Percentiles rank a stretch among this genome's conserved stretches.
Evolutionary conservation across 2,888 invertebrate species (phyloP).

Genomic region (Eutolmus rufibarbis): DNA sequence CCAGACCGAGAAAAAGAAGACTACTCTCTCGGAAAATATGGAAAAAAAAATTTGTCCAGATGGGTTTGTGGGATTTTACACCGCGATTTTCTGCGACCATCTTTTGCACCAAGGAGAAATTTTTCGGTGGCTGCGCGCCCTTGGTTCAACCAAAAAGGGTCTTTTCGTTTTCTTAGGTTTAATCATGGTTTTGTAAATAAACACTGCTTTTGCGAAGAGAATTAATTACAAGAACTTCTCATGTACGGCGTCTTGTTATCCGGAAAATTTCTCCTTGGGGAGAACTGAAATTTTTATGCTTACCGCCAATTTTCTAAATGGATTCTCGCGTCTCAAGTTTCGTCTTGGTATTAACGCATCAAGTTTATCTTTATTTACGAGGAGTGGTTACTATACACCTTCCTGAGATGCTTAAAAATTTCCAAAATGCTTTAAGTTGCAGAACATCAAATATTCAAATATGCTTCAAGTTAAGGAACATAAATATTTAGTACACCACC

Average conservation of each 20-base stretch:
- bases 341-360: neutral
- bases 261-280: neutral
- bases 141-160: neutral
- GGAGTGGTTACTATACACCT: neutral
- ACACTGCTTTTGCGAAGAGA: neutral
- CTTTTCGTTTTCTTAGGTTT: neutral
- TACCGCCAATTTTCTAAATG: conserved; percentile 22
- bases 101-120: neutral
- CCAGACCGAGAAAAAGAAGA: neutral
- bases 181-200: neutral
- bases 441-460: neutral
- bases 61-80: conserved; percentile 7
- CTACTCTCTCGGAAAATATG: neutral
- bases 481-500: neutral
- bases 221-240: conserved; percentile 14
- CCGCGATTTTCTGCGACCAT: neutral
- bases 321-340: neutral
- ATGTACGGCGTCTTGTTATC: neutral
- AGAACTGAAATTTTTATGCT: conserved; percentile 5
- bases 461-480: neutral
- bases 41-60: conserved; percentile 33
- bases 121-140: neutral
- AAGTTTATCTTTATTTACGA: neutral
- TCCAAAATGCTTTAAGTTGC: neutral
- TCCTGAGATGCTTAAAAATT: neutral